Evolutionary conservation across 2,113 vertebrate genomes (phyloP).

Genomic region (Addax nasomaculatus): DNA sequence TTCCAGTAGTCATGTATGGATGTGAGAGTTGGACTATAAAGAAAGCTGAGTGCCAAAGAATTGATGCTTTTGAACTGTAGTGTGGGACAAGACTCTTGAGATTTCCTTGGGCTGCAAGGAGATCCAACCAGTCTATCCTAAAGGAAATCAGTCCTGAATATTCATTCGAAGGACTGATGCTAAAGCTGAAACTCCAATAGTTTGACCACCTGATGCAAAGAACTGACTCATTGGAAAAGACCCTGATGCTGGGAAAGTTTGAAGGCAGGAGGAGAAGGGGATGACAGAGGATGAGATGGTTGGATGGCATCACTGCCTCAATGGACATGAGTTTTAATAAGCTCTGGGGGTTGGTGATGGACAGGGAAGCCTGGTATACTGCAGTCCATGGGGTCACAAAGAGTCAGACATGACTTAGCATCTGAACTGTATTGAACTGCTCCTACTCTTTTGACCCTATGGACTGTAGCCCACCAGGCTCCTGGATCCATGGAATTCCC

Average conservation of each 20-base stretch:
- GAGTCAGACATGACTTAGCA: rapidly evolving
- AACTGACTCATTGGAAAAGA: not conserved
- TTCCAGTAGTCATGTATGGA: not conserved
- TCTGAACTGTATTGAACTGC: not conserved
- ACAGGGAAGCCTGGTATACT: not conserved
- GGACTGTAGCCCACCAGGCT: not conserved
- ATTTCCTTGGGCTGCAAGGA: not conserved
- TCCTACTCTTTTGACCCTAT: not conserved
- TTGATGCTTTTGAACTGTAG: not conserved
- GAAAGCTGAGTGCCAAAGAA: not conserved
- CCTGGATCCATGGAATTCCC: not conserved
- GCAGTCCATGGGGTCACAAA: not conserved
- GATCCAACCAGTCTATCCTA: not conserved
- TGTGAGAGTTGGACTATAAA: not conserved
- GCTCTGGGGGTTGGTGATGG: not conserved
- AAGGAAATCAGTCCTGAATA: not conserved
- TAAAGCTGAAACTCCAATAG: not conserved
- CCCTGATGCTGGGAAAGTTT: not conserved
- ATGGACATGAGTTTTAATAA: not conserved
- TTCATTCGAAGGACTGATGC: not conserved
- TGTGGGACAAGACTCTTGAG: not conserved
- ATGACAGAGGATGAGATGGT: not conserved
- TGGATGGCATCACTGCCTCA: not conserved
- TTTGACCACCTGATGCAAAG: not conserved
- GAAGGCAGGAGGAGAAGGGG: not conserved